Percentiles rank a stretch among this genome's conserved stretches.
Conservation (phyloP, 2,797 vertebrate species). For the Rhynchonycteris naso region DNA sequence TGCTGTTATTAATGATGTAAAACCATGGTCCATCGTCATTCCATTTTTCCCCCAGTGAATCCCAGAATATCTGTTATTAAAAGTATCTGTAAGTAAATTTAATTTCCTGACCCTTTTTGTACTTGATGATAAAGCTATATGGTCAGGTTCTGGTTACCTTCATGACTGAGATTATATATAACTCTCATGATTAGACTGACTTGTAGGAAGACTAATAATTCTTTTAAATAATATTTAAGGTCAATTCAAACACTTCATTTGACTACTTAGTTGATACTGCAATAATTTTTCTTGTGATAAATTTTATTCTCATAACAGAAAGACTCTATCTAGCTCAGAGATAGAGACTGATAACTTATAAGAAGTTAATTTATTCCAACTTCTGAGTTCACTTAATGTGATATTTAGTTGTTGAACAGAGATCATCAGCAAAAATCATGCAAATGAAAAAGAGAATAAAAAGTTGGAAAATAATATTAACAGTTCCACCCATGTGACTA, state of each 20-base stretch:
- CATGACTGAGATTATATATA: constrained; percentile 53
- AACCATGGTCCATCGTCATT: constrained; percentile 22
- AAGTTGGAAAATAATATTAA: not conserved
- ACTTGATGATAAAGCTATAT: not conserved
- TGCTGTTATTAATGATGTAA: constrained; percentile 38
- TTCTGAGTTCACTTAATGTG: not conserved
- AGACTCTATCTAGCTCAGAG: not conserved
- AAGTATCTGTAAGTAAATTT: constrained; percentile 65
- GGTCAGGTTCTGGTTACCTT: constrained; percentile 11
- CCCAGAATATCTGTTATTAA: constrained; percentile 55
- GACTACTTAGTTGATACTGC: not conserved
- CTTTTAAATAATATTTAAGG: not conserved
- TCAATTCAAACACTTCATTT: not conserved
- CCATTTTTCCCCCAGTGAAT: constrained; percentile 20
- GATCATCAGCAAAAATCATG: not conserved
- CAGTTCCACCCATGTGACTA: too few species aligned
- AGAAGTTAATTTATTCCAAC: not conserved
- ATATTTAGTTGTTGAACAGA: not conserved
- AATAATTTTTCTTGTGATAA: not conserved
- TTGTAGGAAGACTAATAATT: not conserved
- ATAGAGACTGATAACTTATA: not conserved
- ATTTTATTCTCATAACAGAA: not conserved
- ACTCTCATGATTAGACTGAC: not conserved
- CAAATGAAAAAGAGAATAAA: not conserved
- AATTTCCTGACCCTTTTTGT: constrained; percentile 4